phyloP scores from a whole-genome alignment of 1,140 invertebrate genomes.

The Melitaea cinxia region DNA sequence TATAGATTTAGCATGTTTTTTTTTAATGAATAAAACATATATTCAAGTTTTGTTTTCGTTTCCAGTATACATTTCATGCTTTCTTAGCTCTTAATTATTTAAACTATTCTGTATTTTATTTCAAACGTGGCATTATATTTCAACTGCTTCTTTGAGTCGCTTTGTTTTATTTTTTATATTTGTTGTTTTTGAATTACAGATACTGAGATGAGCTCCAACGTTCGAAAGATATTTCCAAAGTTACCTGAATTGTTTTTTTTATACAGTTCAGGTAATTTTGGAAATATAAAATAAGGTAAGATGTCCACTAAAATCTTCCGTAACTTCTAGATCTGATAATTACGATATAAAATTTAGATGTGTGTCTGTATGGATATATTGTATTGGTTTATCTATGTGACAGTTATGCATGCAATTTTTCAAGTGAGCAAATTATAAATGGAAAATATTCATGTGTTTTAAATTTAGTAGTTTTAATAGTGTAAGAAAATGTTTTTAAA shows the following conservation, averaged over 20 bases:
- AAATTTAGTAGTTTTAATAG: too few species aligned
- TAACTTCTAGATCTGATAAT: not conserved
- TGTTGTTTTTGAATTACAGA: constrained; percentile 27
- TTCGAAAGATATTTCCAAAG: constrained; percentile 25
- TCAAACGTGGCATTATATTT: constrained; percentile 2
- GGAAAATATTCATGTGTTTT: too few species aligned
- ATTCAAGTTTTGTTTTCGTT: not conserved
- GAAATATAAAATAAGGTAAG: constrained; percentile 32
- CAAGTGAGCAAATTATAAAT: not conserved
- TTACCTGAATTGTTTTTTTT: constrained; percentile 20
- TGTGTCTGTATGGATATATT: not conserved
- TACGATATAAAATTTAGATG: not conserved
- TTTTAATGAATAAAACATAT: not conserved
- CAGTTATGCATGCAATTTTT: not conserved
- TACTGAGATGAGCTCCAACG: constrained; percentile 11
- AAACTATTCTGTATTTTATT: not conserved
- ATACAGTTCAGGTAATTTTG: constrained; percentile 26
- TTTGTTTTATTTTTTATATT: constrained; percentile 23
- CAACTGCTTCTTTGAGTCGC: constrained; percentile 10
- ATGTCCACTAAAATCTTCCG: not conserved
- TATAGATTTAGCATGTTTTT: constrained; percentile 2
- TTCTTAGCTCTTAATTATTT: not conserved
- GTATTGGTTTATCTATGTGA: not conserved
- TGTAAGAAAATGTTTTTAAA: too few species aligned
- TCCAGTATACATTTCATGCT: not conserved